phyloP scores from a whole-genome alignment of 2,888 invertebrate genomes.

The Scaptomyza polygonia region DNA sequence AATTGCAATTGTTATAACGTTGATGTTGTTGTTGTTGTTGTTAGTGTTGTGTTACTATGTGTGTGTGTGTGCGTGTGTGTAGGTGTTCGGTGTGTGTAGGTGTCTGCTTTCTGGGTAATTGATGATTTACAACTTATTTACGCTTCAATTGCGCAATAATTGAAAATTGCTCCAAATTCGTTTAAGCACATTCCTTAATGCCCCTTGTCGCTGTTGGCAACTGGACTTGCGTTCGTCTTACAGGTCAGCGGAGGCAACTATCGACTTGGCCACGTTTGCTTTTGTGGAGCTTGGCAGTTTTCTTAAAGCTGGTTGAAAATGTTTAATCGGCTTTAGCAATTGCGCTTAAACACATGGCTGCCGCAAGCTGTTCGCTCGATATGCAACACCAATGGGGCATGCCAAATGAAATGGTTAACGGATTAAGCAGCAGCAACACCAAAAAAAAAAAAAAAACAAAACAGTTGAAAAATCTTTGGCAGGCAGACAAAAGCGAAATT shows the following conservation, averaged over 20 bases:
- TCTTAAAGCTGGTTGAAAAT: conserved; percentile 25
- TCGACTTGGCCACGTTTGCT: conserved; percentile 42
- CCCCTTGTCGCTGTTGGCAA: conserved; percentile 45
- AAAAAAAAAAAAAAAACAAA: conserved; percentile 44
- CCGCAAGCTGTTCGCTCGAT: conserved; percentile 38
- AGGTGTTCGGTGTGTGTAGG: conserved; percentile 44
- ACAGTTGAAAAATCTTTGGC: conserved; percentile 60
- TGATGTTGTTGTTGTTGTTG: conserved; percentile 20
- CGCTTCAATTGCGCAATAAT: conserved; percentile 81
- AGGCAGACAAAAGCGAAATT: conserved; percentile 62
- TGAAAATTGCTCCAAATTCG: conserved; percentile 78
- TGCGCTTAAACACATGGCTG: conserved; percentile 57
- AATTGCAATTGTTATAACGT: conserved; percentile 64
- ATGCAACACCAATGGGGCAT: conserved; percentile 63
- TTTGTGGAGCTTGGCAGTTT: conserved; percentile 6
- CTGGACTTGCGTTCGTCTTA: conserved; percentile 22
- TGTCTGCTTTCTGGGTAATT: conserved; percentile 70
- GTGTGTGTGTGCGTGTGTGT: conserved; percentile 38
- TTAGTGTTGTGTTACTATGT: conserved; percentile 26
- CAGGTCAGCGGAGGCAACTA: conserved; percentile 41
- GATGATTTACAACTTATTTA: conserved; percentile 82
- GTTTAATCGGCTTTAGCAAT: conserved; percentile 56
- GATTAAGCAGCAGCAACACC: conserved; percentile 56
- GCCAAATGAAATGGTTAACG: conserved; percentile 64
- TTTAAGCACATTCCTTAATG: conserved; percentile 65